Percentiles rank a stretch among this genome's conserved stretches.
These are phyloP conservation scores for Pangasius mekongensis DNA, from an alignment of 2,797 vertebrate species.

Conservation along the genomic window DNA sequence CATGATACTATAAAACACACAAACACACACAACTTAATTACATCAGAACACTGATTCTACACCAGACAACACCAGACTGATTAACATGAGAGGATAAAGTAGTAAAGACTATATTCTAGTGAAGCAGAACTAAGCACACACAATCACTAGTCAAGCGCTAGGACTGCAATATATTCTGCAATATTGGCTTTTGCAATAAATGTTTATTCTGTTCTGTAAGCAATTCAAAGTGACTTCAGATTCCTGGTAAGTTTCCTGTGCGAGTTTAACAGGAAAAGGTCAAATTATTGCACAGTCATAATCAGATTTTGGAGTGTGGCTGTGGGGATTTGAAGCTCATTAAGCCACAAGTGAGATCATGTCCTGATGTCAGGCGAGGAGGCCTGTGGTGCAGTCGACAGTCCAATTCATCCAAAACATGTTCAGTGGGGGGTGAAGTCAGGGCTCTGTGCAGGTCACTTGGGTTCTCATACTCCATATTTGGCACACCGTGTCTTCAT, in stretches of 20 bases:
- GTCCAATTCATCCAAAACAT: no score
- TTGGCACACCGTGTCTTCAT: no score
- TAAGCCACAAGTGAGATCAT: background rate
- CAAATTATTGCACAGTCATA: background rate
- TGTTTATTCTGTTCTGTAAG: background rate
- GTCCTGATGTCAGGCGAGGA: background rate
- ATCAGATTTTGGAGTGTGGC: no score
- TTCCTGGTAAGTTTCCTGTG: no score
- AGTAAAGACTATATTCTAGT: background rate
- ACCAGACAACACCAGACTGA: background rate
- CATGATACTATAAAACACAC: slow-evolving; percentile 82
- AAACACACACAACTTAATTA: background rate
- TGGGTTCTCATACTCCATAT: no score
- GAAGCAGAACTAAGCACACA: background rate
- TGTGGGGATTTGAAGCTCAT: background rate
- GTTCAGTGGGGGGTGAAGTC: background rate
- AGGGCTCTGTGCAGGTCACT: no score
- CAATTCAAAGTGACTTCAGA: background rate
- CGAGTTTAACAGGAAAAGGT: background rate
- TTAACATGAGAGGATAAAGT: background rate
- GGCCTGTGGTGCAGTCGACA: background rate
- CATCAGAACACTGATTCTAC: background rate
- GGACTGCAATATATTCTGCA: background rate
- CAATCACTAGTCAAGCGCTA: background rate
- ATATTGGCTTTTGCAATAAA: background rate